Conservation (phyloP, 2,888 invertebrate genomes). For the Lingula anatina region DNA sequence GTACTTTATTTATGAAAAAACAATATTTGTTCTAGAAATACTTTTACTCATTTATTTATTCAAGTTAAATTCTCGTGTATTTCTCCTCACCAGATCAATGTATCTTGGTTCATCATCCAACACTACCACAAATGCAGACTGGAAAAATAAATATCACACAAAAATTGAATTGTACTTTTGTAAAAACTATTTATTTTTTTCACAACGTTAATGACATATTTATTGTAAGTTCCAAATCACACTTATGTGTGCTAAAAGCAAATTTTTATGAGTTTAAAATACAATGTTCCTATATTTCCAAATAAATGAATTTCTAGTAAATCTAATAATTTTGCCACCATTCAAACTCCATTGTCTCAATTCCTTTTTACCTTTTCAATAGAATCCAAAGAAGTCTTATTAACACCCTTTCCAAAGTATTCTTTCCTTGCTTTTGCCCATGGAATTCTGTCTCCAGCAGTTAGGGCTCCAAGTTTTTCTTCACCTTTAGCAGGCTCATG, state of each 20-base stretch:
- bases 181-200: too few species aligned
- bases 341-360: too few species aligned
- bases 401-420: constrained; percentile 80
- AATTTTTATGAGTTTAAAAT: too few species aligned
- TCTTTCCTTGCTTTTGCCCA: constrained; percentile 75
- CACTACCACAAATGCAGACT: constrained; percentile 85
- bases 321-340: too few species aligned
- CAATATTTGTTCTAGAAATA: too few species aligned
- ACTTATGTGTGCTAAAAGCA: too few species aligned
- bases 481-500: constrained; percentile 75
- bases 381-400: constrained; percentile 80
- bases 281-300: too few species aligned
- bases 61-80: background rate
- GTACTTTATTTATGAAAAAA: too few species aligned
- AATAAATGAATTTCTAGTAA: too few species aligned
- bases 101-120: constrained; percentile 86
- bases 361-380: constrained; percentile 77
- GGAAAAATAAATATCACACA: constrained; percentile 15
- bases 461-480: constrained; percentile 81
- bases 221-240: background rate
- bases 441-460: constrained; percentile 73
- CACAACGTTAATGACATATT: too few species aligned
- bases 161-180: too few species aligned
- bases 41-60: too few species aligned
- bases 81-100: constrained; percentile 65